Evolutionary conservation across 1,140 invertebrate genomes (phyloP), one percentile per base, ranked within the genome.

Genomic region (Meloidogyne exigua): DNA sequence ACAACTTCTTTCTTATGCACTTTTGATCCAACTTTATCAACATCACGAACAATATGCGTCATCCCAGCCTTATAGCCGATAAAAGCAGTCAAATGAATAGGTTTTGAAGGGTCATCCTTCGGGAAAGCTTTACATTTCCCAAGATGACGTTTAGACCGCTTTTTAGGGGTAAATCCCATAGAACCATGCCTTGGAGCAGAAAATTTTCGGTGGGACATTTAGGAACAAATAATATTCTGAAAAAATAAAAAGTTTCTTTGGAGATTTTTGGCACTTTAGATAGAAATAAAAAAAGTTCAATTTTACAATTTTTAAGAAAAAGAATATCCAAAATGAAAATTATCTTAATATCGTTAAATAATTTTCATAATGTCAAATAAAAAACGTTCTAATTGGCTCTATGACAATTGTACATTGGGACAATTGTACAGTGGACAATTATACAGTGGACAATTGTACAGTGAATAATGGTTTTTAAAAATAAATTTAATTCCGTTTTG

Each of bases 1-100:
- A 99, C 95, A 80, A 99, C 95, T 90, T 99, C 97, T 89, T 99
- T 99, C 90, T 99, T 99, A 91, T 99, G 98, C 28, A 98, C 93
- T 91, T 99, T 95, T 95, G 88, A 67, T 76, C 96, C 97, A 88
- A 95, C 96, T 90, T 96, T 92, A 89, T 99, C 96, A 68, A 96
- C 95, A 90, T 99, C 96, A 85, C 97, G 91, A 4, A 99, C 94
- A 89, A 99, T 93, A 88, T 99, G 97, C 81, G 96, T 98, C 97
- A 99, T 99, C 88, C 97, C 97, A 88, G 96, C 95, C 89, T 99
- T 99, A 89, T 98, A 99, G 66, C 93, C 95, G 81, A 99, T 91
- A 89, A 99, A 99, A 74, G 95, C 93, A 9, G 97, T 99, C 49
- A 99, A 90, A 90, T 99, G 97, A 7, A 98, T 94, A 42, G 97